phyloP scores from a whole-genome alignment of 1,140 invertebrate genomes.

The Plectrocnemia conspersa region DNA sequence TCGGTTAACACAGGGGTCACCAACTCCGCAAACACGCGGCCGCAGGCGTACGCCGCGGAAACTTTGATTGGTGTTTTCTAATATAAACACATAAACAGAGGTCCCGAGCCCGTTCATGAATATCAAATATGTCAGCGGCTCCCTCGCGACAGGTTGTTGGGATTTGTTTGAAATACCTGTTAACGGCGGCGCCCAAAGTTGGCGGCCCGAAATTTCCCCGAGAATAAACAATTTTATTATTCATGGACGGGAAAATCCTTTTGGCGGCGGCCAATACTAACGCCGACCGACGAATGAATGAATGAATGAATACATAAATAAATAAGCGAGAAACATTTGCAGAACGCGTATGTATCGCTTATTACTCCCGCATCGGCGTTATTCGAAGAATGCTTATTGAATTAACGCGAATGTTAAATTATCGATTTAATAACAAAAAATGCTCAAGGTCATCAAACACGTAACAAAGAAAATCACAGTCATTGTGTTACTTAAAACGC shows the following conservation, averaged over 20 bases:
- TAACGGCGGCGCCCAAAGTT: constrained; percentile 14
- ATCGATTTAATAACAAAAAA: no score
- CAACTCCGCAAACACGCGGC: no score
- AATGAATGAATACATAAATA: constrained; percentile 21
- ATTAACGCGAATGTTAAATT: no score
- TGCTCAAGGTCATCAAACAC: no score
- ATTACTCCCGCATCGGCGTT: no score
- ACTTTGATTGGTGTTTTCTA: constrained; percentile 24
- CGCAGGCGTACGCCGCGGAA: no score
- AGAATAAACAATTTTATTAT: constrained; percentile 27
- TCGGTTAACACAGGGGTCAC: no score
- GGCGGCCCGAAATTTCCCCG: constrained; percentile 12
- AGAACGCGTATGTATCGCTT: not conserved
- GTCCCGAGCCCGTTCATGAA: constrained; percentile 18
- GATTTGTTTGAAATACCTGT: constrained; percentile 26
- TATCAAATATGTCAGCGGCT: constrained; percentile 26
- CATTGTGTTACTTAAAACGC: no score
- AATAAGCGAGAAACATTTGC: constrained; percentile 12
- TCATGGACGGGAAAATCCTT: constrained; percentile 21
- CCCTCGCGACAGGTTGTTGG: constrained; percentile 19
- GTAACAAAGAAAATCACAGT: no score
- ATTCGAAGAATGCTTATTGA: no score
- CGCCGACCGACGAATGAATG: no score
- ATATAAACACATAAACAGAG: constrained; percentile 19
- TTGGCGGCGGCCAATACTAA: constrained; percentile 9